Conservation (phyloP, 2,888 invertebrate genomes). For the Euplagia quadripunctaria region DNA sequence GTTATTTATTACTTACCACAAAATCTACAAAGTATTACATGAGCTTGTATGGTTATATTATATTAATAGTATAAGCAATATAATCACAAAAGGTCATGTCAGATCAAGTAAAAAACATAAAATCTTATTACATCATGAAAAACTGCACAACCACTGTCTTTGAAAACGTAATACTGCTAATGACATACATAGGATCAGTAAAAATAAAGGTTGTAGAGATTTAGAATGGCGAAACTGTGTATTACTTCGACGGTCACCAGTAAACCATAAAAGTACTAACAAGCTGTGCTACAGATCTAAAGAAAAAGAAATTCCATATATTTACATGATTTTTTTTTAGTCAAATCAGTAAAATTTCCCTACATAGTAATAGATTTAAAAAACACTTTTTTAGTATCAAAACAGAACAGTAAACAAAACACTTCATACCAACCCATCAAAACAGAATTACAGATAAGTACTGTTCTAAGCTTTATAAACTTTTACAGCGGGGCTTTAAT, state of each 20-base stretch:
- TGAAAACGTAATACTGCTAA: too few relatives aligned
- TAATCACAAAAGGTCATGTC: too few relatives aligned
- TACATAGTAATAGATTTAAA: too few relatives aligned
- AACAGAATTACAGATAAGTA: conserved; percentile 21
- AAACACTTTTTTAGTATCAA: too few relatives aligned
- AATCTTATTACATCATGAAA: background rate
- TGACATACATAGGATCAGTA: too few relatives aligned
- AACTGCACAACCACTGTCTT: background rate
- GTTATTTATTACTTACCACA: too few relatives aligned
- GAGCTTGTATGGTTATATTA: too few relatives aligned
- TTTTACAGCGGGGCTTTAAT: conserved; percentile 29
- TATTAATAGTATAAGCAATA: background rate
- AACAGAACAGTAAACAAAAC: background rate
- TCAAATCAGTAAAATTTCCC: too few relatives aligned
- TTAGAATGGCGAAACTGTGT: background rate
- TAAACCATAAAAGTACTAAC: conserved; percentile 30
- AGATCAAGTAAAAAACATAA: background rate
- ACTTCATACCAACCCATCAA: background rate
- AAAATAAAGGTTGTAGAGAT: too few relatives aligned
- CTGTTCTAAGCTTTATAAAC: conserved; percentile 28
- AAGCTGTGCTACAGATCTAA: conserved; percentile 32
- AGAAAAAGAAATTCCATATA: conserved; percentile 47
- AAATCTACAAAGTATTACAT: too few relatives aligned
- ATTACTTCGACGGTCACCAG: conserved; percentile 28
- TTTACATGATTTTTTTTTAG: too few relatives aligned